Conservation (phyloP, 2,888 invertebrate genomes). For the Cotesia congregata region DNA sequence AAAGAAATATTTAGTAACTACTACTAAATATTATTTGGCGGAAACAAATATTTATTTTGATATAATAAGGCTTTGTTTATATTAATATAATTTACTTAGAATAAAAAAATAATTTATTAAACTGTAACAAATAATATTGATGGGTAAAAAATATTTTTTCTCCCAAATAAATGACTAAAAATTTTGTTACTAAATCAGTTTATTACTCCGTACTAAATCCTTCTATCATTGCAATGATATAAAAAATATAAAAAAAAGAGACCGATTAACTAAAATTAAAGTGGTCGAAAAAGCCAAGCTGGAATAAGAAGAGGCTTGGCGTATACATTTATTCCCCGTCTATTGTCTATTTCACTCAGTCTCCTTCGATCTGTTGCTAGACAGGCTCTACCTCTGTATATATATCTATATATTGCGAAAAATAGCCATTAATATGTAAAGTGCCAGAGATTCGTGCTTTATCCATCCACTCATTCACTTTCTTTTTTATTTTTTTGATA, state of each 20-base stretch:
- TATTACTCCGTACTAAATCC: too few relatives aligned
- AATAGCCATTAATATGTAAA: constrained; percentile 60
- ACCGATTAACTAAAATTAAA: constrained; percentile 40
- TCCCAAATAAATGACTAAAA: too few relatives aligned
- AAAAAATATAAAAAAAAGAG: constrained; percentile 8
- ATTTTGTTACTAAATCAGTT: too few relatives aligned
- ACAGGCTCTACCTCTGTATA: background rate
- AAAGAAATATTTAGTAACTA: too few relatives aligned
- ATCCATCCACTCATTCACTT: constrained; percentile 46
- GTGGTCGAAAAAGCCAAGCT: constrained; percentile 25
- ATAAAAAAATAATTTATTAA: too few relatives aligned
- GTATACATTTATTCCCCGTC: constrained; percentile 20
- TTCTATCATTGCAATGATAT: constrained; percentile 4
- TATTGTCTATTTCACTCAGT: constrained; percentile 32
- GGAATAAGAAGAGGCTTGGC: background rate
- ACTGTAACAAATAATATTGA: too few relatives aligned
- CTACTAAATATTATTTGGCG: too few relatives aligned
- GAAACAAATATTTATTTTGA: too few relatives aligned
- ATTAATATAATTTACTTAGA: too few relatives aligned
- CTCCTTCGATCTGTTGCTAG: background rate
- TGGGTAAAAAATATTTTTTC: too few relatives aligned
- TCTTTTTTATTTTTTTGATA: constrained; percentile 12
- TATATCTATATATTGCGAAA: constrained; percentile 43
- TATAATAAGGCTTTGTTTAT: too few relatives aligned
- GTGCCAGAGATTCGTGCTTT: constrained; percentile 49